Conservation (phyloP, 2,888 invertebrate species). For the Cerastis rubricosa region DNA sequence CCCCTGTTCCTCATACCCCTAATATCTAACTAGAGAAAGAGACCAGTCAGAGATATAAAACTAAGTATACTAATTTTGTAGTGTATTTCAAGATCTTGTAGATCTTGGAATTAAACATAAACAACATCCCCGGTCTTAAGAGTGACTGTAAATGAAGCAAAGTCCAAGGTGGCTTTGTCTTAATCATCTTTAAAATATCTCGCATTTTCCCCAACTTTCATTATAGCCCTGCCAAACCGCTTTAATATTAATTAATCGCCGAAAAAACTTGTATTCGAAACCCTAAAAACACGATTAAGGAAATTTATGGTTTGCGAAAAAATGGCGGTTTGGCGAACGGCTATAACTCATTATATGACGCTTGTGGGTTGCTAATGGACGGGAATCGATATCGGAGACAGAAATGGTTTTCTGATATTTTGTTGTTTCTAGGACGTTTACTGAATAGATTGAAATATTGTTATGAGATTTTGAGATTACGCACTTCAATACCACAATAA, state of each 20-base stretch:
- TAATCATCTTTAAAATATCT: conserved; percentile 13
- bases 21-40: not conserved
- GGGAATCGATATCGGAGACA: conserved; percentile 58
- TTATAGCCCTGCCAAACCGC: conserved; percentile 20
- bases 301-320: conserved; percentile 61
- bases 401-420: conserved; percentile 68
- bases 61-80: not conserved
- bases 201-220: conserved; percentile 10
- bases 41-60: not conserved
- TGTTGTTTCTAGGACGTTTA: conserved; percentile 30
- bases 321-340: conserved; percentile 42
- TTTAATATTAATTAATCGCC: conserved; percentile 59
- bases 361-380: conserved; percentile 55
- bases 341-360: conserved; percentile 61
- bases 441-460: conserved; percentile 45
- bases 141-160: not conserved
- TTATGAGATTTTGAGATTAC: conserved; percentile 4
- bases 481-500: not conserved
- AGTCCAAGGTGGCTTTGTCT: not conserved
- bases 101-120: no score
- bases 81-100: no score
- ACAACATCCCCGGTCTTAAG: not conserved
- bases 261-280: conserved; percentile 46
- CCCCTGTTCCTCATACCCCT: no score
- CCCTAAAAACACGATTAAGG: conserved; percentile 55